phyloP scores from a whole-genome alignment of 2,888 invertebrate species.

The Shargacucullia verbasci region DNA sequence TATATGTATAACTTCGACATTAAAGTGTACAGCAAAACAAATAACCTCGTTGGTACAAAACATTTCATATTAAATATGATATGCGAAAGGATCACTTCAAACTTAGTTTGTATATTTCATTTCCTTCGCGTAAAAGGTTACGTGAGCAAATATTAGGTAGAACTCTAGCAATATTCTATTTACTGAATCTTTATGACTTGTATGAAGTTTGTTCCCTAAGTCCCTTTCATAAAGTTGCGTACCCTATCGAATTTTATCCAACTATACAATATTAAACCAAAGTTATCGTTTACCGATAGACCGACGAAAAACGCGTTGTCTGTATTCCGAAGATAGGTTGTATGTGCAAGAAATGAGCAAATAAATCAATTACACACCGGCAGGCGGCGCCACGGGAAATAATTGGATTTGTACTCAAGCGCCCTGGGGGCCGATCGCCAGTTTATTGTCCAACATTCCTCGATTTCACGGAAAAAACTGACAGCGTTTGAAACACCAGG shows the following conservation, averaged over 20 bases:
- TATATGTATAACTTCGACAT: no score
- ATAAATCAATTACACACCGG: conserved; percentile 85
- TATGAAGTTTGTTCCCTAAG: conserved; percentile 25
- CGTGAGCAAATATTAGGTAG: conserved; percentile 33
- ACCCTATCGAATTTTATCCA: conserved; percentile 16
- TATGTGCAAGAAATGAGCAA: conserved; percentile 80
- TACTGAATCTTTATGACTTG: conserved; percentile 30
- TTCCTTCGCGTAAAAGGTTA: conserved; percentile 35
- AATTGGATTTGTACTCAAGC: conserved; percentile 83
- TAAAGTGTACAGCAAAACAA: no score
- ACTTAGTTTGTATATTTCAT: conserved; percentile 39
- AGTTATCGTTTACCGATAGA: conserved; percentile 47
- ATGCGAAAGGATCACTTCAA: conserved; percentile 37
- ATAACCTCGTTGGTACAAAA: conserved; percentile 5
- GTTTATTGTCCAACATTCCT: conserved; percentile 78
- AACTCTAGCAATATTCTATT: conserved; percentile 36
- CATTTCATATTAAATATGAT: conserved; percentile 30
- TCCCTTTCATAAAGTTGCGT: conserved; percentile 10
- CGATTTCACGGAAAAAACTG: conserved; percentile 67
- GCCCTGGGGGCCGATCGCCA: conserved; percentile 76
- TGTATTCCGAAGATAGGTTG: conserved; percentile 65
- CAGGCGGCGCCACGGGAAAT: conserved; percentile 77
- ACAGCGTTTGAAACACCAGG: conserved; percentile 63
- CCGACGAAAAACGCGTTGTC: conserved; percentile 60
- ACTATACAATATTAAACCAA: conserved; percentile 15